Evolutionary conservation across 2,888 invertebrate genomes (phyloP).

Genomic region (Mesorhabditis spiculigera): DNA sequence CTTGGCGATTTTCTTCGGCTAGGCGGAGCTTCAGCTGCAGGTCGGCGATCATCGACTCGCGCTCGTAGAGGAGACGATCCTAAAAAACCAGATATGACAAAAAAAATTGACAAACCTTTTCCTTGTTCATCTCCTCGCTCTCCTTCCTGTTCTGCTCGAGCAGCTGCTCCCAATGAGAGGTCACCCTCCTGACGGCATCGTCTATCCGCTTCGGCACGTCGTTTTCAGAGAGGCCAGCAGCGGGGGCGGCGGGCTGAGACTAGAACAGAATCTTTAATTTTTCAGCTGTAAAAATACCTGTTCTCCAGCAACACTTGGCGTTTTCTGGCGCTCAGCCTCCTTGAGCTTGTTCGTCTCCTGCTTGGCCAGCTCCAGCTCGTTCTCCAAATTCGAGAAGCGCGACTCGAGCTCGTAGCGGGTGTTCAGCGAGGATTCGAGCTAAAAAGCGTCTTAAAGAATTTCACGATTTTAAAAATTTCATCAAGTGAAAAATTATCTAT

Average conservation of each 20-base stretch:
- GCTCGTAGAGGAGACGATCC: conserved; percentile 23
- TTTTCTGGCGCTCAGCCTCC: not conserved
- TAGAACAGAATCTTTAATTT: not conserved
- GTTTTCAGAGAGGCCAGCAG: conserved; percentile 20
- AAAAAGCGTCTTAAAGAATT: too few species aligned
- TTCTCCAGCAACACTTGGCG: not conserved
- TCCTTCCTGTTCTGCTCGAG: conserved; percentile 19
- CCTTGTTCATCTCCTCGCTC: conserved; percentile 18
- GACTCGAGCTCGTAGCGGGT: not conserved
- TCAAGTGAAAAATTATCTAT: too few species aligned
- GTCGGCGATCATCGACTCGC: conserved; percentile 19
- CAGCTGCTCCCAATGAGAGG: conserved; percentile 19
- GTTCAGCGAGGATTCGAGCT: not conserved
- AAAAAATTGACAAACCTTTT: conserved; percentile 13
- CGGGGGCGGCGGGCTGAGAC: not conserved
- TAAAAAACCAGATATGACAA: not conserved
- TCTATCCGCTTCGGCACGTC: conserved; percentile 20
- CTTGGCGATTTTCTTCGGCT: conserved; percentile 5
- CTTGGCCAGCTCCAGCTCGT: not conserved
- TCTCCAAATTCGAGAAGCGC: not conserved
- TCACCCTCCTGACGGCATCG: conserved; percentile 21
- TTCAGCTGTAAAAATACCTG: not conserved
- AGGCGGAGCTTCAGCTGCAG: not conserved
- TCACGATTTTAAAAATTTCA: too few species aligned
- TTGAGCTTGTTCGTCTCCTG: not conserved